A percentile compares a stretch with the other conserved stretches of the same genome.
phyloP scores from a whole-genome alignment of 2,888 invertebrate genomes.

The Drosophila merina region DNA sequence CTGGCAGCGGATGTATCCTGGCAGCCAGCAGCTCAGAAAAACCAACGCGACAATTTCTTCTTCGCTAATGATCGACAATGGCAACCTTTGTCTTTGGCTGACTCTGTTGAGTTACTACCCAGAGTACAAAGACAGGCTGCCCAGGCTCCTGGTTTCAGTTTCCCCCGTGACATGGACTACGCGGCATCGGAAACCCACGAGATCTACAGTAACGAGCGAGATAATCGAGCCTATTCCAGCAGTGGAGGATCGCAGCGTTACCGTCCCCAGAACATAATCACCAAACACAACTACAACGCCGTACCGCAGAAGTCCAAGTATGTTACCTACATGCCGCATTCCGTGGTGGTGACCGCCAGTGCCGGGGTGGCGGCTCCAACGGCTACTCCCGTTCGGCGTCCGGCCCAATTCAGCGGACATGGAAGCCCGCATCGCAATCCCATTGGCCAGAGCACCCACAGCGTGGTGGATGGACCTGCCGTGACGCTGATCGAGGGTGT shows the following conservation, averaged over 20 bases:
- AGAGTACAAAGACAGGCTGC: conserved; percentile 54
- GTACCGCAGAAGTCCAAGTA: conserved; percentile 61
- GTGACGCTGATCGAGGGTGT: conserved; percentile 89
- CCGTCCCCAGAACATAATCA: conserved; percentile 73
- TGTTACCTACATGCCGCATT: conserved; percentile 71
- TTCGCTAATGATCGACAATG: conserved; percentile 68
- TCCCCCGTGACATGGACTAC: conserved; percentile 59
- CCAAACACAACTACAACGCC: conserved; percentile 72
- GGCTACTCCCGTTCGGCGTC: conserved; percentile 37
- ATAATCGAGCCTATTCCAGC: conserved; percentile 55
- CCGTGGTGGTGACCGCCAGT: conserved; percentile 70
- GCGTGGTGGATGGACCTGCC: conserved; percentile 79
- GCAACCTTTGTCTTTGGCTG: conserved; percentile 60
- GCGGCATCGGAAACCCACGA: conserved; percentile 58
- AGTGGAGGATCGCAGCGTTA: conserved; percentile 39
- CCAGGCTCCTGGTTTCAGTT: conserved; percentile 41
- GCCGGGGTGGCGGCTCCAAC: conserved; percentile 63
- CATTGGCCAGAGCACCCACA: conserved; percentile 64
- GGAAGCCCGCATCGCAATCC: conserved; percentile 65
- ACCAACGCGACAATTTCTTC: conserved; percentile 50
- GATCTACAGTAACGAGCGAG: conserved; percentile 46
- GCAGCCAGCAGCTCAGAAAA: conserved; percentile 47
- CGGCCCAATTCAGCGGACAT: conserved; percentile 12
- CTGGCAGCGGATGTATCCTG: conserved; percentile 43
- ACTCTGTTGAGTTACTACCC: conserved; percentile 50